Evolutionary conservation across 92 coral and sea anemone species (phyloP), one percentile per base, ranked within the genome.

Genomic region (Porites rus): DNA sequence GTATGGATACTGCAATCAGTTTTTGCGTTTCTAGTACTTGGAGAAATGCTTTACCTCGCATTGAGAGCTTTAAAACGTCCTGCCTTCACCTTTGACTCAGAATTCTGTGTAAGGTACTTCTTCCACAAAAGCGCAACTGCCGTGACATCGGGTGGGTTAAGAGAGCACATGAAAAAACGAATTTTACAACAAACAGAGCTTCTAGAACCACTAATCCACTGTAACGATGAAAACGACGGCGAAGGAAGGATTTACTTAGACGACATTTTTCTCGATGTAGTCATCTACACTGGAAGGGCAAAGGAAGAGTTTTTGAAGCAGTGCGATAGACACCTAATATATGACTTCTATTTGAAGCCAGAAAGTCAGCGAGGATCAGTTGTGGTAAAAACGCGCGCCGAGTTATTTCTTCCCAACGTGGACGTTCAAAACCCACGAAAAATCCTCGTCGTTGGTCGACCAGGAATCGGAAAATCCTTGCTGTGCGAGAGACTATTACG

Each of bases 381-480:
- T 38, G 83, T 58, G 46, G 65, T 78, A 1, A 78, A 63, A n/a
- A 78, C 62, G 60, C 76, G 75, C 1, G 22, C 46, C 8, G 77
- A 81, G 53, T 31, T 81, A n/a, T 81, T 81, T 51, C 77, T 69
- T 56, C 13, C 77, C 65, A 81, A 81, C 66, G 9, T n/a, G 8
- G 77, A 81, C 77, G 53, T 77, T 11, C 65, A 38, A 22, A 58
- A 69, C 58, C 94, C 94, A 11, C 90, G 83, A 17, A 88, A 81
- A 7, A 85, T 92, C 81, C 87, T 84, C 8, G 24, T 92, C 7
- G 84, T 63, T 62, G 94, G 94, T 4, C 87, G 88, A 28, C 85
- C 84, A 16, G 94, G 94, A 0, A 91, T 91, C 71, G 94, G 94
- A 61, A 91, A 91, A 75, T 83, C 94, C n/a, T 56, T 91, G 28